Percentiles rank a stretch among this genome's conserved stretches.
phyloP scores from a whole-genome alignment of 30 jellyfish, hydroid and myxozoan species.

The Turritopsis dohrnii region DNA sequence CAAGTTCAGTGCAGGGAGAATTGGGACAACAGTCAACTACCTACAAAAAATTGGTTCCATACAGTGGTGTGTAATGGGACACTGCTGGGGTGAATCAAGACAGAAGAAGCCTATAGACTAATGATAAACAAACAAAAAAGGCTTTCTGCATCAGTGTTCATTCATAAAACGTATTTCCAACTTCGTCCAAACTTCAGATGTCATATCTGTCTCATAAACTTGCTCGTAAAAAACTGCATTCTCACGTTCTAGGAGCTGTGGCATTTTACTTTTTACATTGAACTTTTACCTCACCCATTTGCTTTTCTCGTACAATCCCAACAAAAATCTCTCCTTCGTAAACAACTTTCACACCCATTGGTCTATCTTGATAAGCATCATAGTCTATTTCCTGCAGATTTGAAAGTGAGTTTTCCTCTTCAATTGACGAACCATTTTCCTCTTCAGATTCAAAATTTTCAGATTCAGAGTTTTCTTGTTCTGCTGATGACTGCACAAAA shows the following conservation, averaged over 20 bases:
- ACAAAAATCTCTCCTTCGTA: slow-evolving; percentile 31
- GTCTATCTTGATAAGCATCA: slow-evolving; percentile 12
- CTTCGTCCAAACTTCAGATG: slow-evolving; percentile 15
- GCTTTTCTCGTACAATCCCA: slow-evolving; percentile 23
- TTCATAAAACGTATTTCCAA: slow-evolving; percentile 32
- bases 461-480: slow-evolving; percentile 10
- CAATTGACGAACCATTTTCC: slow-evolving; percentile 9
- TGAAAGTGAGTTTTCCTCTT: too few relatives aligned
- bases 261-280: neutral
- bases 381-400: too few relatives aligned
- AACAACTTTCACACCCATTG: slow-evolving; percentile 25
- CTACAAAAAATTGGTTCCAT: slow-evolving; percentile 7
- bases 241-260: slow-evolving; percentile 25
- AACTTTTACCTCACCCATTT: slow-evolving; percentile 16
- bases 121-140: slow-evolving; percentile 14
- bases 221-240: slow-evolving; percentile 27
- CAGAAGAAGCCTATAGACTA: slow-evolving; percentile 16
- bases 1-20: too few relatives aligned
- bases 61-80: slow-evolving; percentile 20
- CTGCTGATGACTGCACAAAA: slow-evolving; percentile 9
- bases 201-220: slow-evolving; percentile 9
- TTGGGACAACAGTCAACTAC: slow-evolving; percentile 7
- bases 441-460: neutral
- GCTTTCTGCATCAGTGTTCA: slow-evolving; percentile 25
- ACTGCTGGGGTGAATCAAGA: slow-evolving; percentile 4